Base-by-base conservation (phyloP, 2,797 vertebrate genomes). In the Falco concolor region DNA sequence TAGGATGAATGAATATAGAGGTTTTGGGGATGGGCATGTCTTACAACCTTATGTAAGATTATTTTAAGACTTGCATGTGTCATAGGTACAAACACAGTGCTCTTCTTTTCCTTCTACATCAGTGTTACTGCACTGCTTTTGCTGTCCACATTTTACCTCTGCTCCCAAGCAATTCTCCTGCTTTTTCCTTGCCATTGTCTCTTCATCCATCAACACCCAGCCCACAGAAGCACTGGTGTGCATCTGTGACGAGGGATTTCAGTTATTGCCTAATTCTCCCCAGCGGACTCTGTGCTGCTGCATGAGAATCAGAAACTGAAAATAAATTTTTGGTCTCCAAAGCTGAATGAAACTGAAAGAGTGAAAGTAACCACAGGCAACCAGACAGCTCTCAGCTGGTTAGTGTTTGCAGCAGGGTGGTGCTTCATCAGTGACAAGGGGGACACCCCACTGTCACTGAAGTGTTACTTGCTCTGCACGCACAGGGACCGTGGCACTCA, bases 301-400 rank as follows among this genome's bases (percentile, higher is more conserved):
- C 2, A 1, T 28, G 79, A 84, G 50, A 42, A 90, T 47, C 45
- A 52, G 95, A 95, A 95, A 95, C 53, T n/a, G 91, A 90, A 94
- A 95, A 47, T 63, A 85, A 9, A 70, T 12, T 59, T 88, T 88
- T 85, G 30, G 28, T 54, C 76, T 81, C 21, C 45, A 45, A 65
- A 86, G 65, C 73, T 36, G 18, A 94, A 91, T 22, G 9, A 88
- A 94, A 73, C 19, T 24, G 83, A 87, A 75, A 84, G 50, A 92
- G 85, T 52, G 89, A 94, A 52, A 91, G 59, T 54, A 94, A 96
- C 85, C 57, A 44, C 85, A 81, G 21, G 67, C 61, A 94, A 50
- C 56, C 25, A 7, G 2, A 5, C 32, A 21, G 34, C n/a, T 90
- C 65, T 90, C 6, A 1, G 34, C 45, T 93, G 59, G 53, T 36